A percentile compares a stretch with the other conserved stretches of the same genome.
These are phyloP conservation scores for Macrostomum cliftonense DNA, from an alignment of 2,888 invertebrate genomes.

Conservation along the genomic window DNA sequence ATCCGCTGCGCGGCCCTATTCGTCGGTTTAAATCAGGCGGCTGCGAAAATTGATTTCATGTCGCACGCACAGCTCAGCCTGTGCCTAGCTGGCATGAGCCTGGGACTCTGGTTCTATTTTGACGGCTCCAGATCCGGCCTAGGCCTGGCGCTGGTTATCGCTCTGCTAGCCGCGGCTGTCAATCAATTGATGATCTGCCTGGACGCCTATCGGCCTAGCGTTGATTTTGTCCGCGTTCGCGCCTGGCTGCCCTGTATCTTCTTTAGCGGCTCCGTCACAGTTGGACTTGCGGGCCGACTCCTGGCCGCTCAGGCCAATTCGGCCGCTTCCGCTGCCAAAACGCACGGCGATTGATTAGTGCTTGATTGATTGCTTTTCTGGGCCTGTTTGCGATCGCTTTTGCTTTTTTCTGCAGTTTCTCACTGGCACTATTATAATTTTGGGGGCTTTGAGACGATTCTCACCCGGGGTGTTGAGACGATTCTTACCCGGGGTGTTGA, in stretches of 20 bases:
- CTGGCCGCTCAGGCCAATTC: conserved; percentile 19
- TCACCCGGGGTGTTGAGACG: too few relatives aligned
- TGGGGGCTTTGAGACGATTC: too few relatives aligned
- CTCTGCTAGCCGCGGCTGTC: conserved; percentile 35
- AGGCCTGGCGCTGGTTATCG: conserved; percentile 35
- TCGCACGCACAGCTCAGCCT: conserved; percentile 38
- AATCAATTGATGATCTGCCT: conserved; percentile 37
- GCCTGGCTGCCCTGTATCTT: conserved; percentile 39
- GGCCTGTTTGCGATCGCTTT: too few relatives aligned
- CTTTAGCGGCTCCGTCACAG: conserved; percentile 40
- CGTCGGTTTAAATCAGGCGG: conserved; percentile 40
- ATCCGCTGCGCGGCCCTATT: conserved; percentile 39
- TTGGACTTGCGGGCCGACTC: conserved; percentile 39
- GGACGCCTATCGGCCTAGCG: conserved; percentile 36
- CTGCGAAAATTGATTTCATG: conserved; percentile 39
- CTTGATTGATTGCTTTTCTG: too few relatives aligned
- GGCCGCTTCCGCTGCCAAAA: too few relatives aligned
- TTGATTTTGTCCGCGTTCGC: not conserved
- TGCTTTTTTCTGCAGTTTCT: too few relatives aligned
- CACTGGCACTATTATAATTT: too few relatives aligned
- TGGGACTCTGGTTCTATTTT: conserved; percentile 40
- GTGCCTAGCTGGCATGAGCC: conserved; percentile 37
- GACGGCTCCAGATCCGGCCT: conserved; percentile 38
- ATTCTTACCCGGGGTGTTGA: too few relatives aligned
- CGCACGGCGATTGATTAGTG: too few relatives aligned